A percentile compares a stretch with the other conserved stretches of the same genome.
Conservation (phyloP, 1,140 invertebrate species). For the Planococcus citri region DNA sequence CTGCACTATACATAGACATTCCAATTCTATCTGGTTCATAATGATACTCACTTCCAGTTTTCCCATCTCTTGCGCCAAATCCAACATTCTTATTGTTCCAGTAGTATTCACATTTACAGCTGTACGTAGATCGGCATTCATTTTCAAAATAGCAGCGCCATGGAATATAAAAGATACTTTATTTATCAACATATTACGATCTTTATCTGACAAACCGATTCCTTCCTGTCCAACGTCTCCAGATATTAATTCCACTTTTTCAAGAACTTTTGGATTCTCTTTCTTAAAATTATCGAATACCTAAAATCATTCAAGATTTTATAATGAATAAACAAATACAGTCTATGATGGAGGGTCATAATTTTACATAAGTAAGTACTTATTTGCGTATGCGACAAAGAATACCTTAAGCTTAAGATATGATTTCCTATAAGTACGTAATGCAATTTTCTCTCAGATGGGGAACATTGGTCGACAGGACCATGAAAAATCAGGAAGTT, state of each 20-base stretch:
- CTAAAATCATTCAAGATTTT: too few species aligned
- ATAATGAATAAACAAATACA: too few species aligned
- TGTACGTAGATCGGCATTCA: slow-evolving; percentile 58
- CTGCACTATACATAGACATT: too few species aligned
- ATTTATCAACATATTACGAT: slow-evolving; percentile 40
- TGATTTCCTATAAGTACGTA: too few species aligned
- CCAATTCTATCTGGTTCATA: too few species aligned
- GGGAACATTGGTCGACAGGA: too few species aligned
- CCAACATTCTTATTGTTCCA: slow-evolving; percentile 49
- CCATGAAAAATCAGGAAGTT: too few species aligned
- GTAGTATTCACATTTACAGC: slow-evolving; percentile 57
- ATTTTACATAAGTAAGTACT: too few species aligned
- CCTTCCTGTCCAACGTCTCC: slow-evolving; percentile 51
- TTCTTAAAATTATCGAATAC: slow-evolving; percentile 56
- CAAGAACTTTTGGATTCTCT: slow-evolving; percentile 47
- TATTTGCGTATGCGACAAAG: too few species aligned
- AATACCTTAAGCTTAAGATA: too few species aligned
- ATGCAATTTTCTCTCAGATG: too few species aligned
- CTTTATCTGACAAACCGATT: slow-evolving; percentile 46
- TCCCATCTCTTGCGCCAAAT: slow-evolving; percentile 52
- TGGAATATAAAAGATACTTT: slow-evolving; percentile 74
- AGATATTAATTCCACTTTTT: slow-evolving; percentile 61
- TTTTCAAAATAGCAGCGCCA: slow-evolving; percentile 69
- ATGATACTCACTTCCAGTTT: slow-evolving; percentile 48
- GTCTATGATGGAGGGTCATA: too few species aligned